Evolutionary conservation across 2,113 vertebrate genomes (phyloP).

Genomic region (Passer montanus): DNA sequence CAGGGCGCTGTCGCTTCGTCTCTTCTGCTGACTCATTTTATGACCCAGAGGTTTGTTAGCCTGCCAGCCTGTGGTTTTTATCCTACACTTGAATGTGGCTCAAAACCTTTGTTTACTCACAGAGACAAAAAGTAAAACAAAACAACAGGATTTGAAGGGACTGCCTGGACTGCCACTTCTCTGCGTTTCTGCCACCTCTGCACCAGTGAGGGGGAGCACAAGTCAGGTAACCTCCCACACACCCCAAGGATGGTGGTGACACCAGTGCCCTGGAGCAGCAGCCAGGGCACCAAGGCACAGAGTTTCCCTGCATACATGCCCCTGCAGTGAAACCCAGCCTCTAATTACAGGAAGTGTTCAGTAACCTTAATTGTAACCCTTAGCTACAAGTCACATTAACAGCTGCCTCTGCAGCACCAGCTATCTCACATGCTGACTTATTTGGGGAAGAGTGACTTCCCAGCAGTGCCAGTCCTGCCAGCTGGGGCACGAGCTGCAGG

Average conservation of each 20-base stretch:
- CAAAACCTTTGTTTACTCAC: neutral
- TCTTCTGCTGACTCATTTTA: conserved; percentile 23
- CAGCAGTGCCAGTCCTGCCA: rapidly evolving
- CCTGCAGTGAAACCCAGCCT: neutral
- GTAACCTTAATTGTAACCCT: neutral
- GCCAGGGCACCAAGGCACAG: rapidly evolving
- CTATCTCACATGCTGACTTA: neutral
- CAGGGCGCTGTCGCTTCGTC: neutral
- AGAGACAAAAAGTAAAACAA: neutral
- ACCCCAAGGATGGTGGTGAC: rapidly evolving
- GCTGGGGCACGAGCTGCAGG: too few relatives aligned
- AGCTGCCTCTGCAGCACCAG: neutral
- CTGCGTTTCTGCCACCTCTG: neutral
- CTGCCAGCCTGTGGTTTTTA: neutral
- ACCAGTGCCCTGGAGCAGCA: rapidly evolving
- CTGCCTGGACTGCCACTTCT: neutral
- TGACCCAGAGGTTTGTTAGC: neutral
- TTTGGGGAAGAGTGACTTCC: neutral
- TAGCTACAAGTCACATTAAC: neutral
- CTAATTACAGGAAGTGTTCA: neutral
- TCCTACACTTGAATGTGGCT: neutral
- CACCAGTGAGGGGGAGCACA: rapidly evolving
- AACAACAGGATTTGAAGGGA: neutral
- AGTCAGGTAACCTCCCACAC: neutral
- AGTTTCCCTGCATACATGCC: neutral